Conservation (phyloP, 2,888 invertebrate genomes). For the Colletes collaris region DNA sequence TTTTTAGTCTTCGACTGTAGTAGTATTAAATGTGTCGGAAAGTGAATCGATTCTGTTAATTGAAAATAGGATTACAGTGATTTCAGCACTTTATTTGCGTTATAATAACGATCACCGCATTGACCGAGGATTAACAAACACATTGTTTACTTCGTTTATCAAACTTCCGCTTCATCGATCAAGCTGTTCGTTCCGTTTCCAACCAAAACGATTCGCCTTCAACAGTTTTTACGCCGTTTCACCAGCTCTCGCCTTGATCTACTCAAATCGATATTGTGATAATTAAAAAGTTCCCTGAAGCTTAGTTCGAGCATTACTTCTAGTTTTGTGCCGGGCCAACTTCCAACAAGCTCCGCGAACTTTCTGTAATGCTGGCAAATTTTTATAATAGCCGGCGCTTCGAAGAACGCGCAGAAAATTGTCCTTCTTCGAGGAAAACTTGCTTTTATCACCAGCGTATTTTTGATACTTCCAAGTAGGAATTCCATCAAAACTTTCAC, state of each 20-base stretch:
- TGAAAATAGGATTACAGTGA: too few species aligned
- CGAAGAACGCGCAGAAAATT: background rate
- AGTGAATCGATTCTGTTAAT: too few species aligned
- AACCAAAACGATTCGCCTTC: background rate
- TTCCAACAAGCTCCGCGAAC: constrained; percentile 7
- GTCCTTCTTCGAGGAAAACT: background rate
- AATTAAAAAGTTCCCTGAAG: background rate
- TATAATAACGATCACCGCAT: too few species aligned
- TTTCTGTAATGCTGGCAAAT: constrained; percentile 5
- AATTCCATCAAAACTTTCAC: background rate
- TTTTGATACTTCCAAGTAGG: constrained; percentile 4
- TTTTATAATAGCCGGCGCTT: background rate
- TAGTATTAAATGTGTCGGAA: too few species aligned
- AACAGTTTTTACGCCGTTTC: too few species aligned
- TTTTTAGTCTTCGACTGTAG: too few species aligned
- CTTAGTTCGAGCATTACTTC: constrained; percentile 13
- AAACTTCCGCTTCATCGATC: too few species aligned
- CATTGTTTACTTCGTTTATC: too few species aligned
- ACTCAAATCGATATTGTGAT: background rate
- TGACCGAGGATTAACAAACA: too few species aligned
- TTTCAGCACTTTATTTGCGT: too few species aligned
- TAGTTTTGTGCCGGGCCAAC: background rate
- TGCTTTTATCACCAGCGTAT: background rate
- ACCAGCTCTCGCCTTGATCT: background rate
- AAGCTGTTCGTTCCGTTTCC: background rate